Percentiles rank a stretch among this genome's conserved stretches.
These are phyloP conservation scores for Scaptomyza tumidula DNA, from an alignment of 2,888 invertebrate genomes.

Conservation along the genomic window DNA sequence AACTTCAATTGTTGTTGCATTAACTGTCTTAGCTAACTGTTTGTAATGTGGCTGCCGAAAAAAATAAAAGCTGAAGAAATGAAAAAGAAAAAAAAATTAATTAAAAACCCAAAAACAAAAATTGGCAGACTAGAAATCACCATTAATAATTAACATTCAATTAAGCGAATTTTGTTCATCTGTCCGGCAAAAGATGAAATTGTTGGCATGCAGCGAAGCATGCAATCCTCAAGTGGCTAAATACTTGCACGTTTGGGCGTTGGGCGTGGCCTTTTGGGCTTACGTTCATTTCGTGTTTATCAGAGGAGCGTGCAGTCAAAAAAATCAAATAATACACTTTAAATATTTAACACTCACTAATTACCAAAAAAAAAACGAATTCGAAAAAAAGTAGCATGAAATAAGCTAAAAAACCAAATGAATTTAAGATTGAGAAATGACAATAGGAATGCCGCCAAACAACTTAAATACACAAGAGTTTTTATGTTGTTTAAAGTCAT, in stretches of 20 bases:
- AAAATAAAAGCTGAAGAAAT: constrained; percentile 8
- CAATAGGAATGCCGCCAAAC: neutral
- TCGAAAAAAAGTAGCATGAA: neutral
- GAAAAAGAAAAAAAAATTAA: constrained; percentile 9
- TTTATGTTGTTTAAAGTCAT: neutral
- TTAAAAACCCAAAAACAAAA: constrained; percentile 11
- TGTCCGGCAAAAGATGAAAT: constrained; percentile 34
- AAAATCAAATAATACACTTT: neutral
- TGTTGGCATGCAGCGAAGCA: constrained; percentile 51
- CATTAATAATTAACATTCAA: constrained; percentile 62
- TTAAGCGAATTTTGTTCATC: constrained; percentile 57
- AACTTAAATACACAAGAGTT: neutral
- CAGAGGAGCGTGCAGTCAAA: constrained; percentile 2
- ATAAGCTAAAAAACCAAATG: neutral
- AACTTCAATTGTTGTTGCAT: constrained; percentile 65
- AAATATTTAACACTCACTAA: constrained; percentile 1
- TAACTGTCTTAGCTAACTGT: constrained; percentile 60
- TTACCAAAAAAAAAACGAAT: neutral
- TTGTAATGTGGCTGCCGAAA: constrained; percentile 49
- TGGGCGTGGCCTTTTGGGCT: neutral
- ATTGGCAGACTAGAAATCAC: constrained; percentile 48
- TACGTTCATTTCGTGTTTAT: constrained; percentile 2
- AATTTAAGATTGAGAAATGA: neutral
- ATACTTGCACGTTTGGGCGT: constrained; percentile 21
- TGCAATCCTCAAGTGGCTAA: constrained; percentile 29